Base-by-base conservation (phyloP, 2,888 invertebrate species). In the Patella pellucida region DNA sequence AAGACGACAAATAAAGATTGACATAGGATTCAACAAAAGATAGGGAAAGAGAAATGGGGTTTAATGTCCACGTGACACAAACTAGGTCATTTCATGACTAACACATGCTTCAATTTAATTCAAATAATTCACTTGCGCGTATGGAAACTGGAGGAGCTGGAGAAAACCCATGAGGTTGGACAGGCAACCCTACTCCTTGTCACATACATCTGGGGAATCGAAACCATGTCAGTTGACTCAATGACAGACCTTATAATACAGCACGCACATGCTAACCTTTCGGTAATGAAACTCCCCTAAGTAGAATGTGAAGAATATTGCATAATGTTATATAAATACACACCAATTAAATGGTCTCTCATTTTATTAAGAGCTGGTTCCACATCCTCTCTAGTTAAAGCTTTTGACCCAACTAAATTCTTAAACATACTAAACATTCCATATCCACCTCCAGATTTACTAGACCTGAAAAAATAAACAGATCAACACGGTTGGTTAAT, bases 291-390 rank as follows among this genome's bases (percentile, higher is more conserved):
- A 0, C 31, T 7, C 31, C 31, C 71, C 19, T 52, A 4, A 4
- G 5, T 1, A 15, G 23, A 14, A 19, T 23, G 5, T 15, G 7
- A 50, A 16, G 3, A 41, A 14, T 11, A 62, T 72, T 27, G 5
- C 2, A 68, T 12, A 16, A 19, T 15, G 27, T 15, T 19, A 2
- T 14, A 50, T 23, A n/a, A 19, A 69, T 16, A 19, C 85, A 80
- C 83, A 92, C 92, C 85, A 85, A 99, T 98, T 75, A 99, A 93
- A 90, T 98, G 98, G 90, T 99, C 98, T 78, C 95, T 95, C 92
- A 99, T 93, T 91, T 98, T 97, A 72, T 98, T 98, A 85, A 99
- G 92, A 31, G 94, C 95, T 0, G 97, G 96, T 72, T 93, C 93
- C 93, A 99, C 94, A 82, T 96, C 95, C 67, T 94, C 94, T 2